These are phyloP conservation scores for Digitonthophagus gazella DNA, from an alignment of 2,888 invertebrate species.

Conservation along the genomic window DNA sequence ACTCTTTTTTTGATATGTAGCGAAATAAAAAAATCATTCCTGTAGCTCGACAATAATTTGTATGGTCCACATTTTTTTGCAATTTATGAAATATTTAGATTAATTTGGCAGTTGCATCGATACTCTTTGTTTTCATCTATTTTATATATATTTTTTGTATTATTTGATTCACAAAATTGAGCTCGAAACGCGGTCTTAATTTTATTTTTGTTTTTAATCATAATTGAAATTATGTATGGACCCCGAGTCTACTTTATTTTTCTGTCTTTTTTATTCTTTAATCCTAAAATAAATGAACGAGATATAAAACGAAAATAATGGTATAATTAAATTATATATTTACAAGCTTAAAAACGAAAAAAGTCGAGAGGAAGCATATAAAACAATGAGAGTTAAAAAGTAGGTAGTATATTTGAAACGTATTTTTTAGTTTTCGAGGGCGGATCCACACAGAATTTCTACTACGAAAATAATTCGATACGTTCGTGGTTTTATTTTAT, in stretches of 20 bases:
- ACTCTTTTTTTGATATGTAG: not conserved
- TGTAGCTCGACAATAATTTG: not conserved
- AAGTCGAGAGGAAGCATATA: not conserved
- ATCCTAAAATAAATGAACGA: constrained; percentile 3
- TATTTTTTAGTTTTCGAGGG: not conserved
- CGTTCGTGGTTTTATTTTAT: constrained; percentile 18
- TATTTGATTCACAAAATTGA: not conserved
- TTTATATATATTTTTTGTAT: not conserved
- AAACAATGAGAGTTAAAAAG: constrained; percentile 1
- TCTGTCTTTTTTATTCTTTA: constrained; percentile 7
- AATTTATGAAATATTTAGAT: not conserved
- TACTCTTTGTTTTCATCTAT: not conserved
- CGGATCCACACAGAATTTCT: constrained; percentile 27
- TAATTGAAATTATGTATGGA: constrained; percentile 5
- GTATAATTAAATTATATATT: constrained; percentile 11
- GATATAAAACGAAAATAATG: not conserved
- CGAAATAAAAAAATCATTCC: not conserved
- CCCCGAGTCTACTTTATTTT: not conserved
- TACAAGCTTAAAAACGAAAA: constrained; percentile 12
- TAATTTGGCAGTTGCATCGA: not conserved
- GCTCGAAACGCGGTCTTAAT: not conserved
- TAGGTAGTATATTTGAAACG: constrained; percentile 3
- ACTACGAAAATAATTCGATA: constrained; percentile 21
- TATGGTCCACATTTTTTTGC: not conserved
- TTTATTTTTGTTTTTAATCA: not conserved